phyloP scores from a whole-genome alignment of 2,797 vertebrate species.

The Rallus crepitans region DNA sequence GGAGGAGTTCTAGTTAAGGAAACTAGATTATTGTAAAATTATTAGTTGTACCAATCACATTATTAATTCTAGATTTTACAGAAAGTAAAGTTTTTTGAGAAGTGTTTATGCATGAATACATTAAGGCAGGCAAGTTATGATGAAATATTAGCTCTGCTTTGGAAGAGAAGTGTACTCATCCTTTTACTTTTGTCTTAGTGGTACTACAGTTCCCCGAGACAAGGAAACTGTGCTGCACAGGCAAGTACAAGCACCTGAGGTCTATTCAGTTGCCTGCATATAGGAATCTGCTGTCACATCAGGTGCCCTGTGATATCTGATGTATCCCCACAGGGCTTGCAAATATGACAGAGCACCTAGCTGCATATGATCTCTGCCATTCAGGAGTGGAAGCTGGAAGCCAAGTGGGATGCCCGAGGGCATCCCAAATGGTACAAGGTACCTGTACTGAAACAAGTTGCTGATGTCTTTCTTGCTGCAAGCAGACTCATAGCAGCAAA shows the following conservation, averaged over 20 bases:
- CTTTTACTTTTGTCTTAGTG: background rate
- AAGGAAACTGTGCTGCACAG: background rate
- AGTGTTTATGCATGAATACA: background rate
- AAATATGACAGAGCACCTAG: background rate
- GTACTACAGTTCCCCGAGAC: background rate
- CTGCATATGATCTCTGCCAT: slow-evolving; percentile 12
- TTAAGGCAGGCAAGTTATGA: background rate
- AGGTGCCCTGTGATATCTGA: background rate
- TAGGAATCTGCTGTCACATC: background rate
- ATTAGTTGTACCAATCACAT: background rate
- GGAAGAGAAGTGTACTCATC: background rate
- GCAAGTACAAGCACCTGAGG: background rate
- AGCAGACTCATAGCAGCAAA: background rate
- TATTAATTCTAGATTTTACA: background rate
- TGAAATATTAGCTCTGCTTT: background rate
- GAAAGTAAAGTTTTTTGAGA: background rate
- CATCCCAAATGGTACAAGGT: background rate
- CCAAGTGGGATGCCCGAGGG: background rate
- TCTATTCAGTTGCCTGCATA: background rate
- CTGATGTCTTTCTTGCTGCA: slow-evolving; percentile 1
- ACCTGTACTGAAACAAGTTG: background rate
- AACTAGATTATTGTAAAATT: background rate
- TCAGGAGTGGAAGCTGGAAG: background rate
- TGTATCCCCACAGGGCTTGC: background rate
- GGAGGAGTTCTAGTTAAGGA: background rate